Conservation (phyloP, 2,888 invertebrate genomes). For the Merodon equestris region DNA sequence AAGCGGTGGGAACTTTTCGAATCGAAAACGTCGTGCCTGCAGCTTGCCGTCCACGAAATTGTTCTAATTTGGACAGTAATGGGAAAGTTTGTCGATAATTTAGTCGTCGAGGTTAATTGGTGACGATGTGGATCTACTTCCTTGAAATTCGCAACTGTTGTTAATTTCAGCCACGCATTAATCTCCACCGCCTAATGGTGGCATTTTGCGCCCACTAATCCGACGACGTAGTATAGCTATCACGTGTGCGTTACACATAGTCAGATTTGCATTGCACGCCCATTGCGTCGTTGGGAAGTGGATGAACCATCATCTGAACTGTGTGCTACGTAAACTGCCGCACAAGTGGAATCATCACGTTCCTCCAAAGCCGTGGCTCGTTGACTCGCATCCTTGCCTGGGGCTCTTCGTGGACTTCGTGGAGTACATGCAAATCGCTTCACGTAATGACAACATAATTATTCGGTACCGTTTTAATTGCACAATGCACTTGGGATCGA, state of each 20-base stretch:
- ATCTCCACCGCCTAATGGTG: conserved; percentile 59
- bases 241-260: conserved; percentile 58
- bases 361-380: conserved; percentile 40
- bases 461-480: conserved; percentile 68
- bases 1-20: conserved; percentile 47
- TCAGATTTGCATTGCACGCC: conserved; percentile 26
- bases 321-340: conserved; percentile 64
- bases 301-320: conserved; percentile 55
- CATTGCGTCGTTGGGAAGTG: conserved; percentile 51
- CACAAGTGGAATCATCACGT: conserved; percentile 69
- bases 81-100: conserved; percentile 17
- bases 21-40: conserved; percentile 45
- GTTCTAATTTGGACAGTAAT: conserved; percentile 47
- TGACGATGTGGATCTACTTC: too few relatives aligned
- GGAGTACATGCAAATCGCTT: conserved; percentile 65
- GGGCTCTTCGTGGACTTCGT: conserved; percentile 23
- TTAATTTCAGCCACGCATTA: conserved; percentile 32
- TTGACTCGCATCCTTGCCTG: too few relatives aligned
- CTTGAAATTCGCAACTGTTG: conserved; percentile 2
- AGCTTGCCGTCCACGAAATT: conserved; percentile 16
- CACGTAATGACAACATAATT: conserved; percentile 69
- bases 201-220: conserved; percentile 62
- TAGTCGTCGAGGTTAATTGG: conserved; percentile 31
- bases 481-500: conserved; percentile 61
- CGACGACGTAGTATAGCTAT: conserved; percentile 34